These are phyloP conservation scores for Tanytarsus gracilentus DNA, from an alignment of 2,888 invertebrate species.

Conservation along the genomic window DNA sequence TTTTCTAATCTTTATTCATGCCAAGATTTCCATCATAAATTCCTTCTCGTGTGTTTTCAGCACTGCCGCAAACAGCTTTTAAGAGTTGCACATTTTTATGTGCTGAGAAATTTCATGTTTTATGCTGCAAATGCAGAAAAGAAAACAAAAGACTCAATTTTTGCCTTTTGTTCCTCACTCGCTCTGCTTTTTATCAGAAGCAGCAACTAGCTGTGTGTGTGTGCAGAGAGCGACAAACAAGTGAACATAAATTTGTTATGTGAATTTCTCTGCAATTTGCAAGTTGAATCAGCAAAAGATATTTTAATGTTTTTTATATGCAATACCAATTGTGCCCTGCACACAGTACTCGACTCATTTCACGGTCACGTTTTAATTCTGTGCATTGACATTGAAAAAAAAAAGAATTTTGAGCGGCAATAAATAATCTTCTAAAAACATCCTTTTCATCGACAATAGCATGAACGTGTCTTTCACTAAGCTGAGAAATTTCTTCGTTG, in stretches of 20 bases:
- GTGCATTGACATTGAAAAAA: background rate
- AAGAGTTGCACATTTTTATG: no score
- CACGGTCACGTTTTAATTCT: conserved; percentile 21
- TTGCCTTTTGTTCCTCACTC: background rate
- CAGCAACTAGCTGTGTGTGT: background rate
- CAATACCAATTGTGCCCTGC: conserved; percentile 12
- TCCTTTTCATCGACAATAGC: background rate
- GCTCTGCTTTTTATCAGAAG: background rate
- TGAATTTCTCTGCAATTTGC: conserved; percentile 18
- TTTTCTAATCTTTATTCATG: no score
- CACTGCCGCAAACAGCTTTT: no score
- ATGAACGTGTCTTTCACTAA: conserved; percentile 14
- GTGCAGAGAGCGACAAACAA: conserved; percentile 12
- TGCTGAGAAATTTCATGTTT: conserved; percentile 17
- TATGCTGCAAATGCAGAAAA: background rate
- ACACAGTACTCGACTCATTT: no score
- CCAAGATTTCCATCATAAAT: no score
- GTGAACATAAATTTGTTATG: conserved; percentile 10
- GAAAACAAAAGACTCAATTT: background rate
- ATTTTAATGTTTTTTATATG: conserved; percentile 2
- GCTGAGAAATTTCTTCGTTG: background rate
- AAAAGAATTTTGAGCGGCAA: background rate
- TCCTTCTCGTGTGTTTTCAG: no score
- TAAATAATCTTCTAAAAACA: background rate
- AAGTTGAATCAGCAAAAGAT: background rate